Base-by-base conservation (phyloP, 2,888 invertebrate species). In the Dyspetes luteomarginatus region DNA sequence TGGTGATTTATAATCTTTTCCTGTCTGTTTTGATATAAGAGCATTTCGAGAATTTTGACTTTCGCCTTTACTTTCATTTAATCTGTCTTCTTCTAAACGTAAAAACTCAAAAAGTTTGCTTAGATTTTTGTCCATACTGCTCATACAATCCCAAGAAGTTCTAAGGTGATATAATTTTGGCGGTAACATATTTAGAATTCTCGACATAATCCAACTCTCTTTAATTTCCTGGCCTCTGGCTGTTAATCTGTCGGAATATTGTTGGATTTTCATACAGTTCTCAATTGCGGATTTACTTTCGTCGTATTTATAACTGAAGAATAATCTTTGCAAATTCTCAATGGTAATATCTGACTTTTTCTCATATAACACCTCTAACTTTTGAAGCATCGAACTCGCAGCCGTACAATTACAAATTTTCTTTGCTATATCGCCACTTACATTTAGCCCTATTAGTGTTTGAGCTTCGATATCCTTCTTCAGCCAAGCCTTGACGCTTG, bases 391-490 rank as follows among this genome's bases (percentile, higher is more conserved):
- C 24, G n/a, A 7, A 24, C 50, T 19, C 19, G 86, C 78, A 0
- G 85, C 48, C 17, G 79, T 82, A 74, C 86, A 87, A 12, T 85
- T 85, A 17, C 72, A 69, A 36, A 87, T 85, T 79, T 85, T 86
- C 22, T 43, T 78, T 7, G 86, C 85, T 65, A 87, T 84, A 24
- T 82, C 64, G 9, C 83, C 80, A 50, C 77, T 82, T 30, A 85
- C 83, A 81, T 86, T 88, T 9, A 86, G 26, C 0, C 86, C 86
- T 65, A 87, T 85, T 4, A 86, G 64, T 0, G 84, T 83, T 81
- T 87, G 84, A 9, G 87, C 85, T 48, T 86, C 86, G 9, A 87
- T 24, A 62, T 87, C 86, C 50, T 85, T 81, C 24, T 83, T 81
- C 12, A 79, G 22, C 86, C 86, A 87, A 0, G 78, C 58, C 30